Evolutionary conservation across 1,140 invertebrate genomes (phyloP).

Genomic region (silkworm (Bombyx mori)): ASM3026992v2 NC_085116.1:8591001-8591500

Average conservation of each 20-base stretch:
- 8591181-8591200: slow-evolving; percentile 55
- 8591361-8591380: slow-evolving; percentile 83
- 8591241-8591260: slow-evolving; percentile 78
- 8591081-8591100: slow-evolving; percentile 3
- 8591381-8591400: slow-evolving; percentile 80
- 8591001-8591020: too few relatives aligned
- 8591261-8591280: slow-evolving; percentile 82
- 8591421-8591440: slow-evolving; percentile 81
- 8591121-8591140: slow-evolving; percentile 27
- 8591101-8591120: slow-evolving; percentile 65
- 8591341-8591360: slow-evolving; percentile 79
- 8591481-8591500: not conserved
- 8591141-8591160: slow-evolving; percentile 43
- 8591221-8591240: slow-evolving; percentile 78
- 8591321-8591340: slow-evolving; percentile 81
- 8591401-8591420: slow-evolving; percentile 83
- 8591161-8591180: slow-evolving; percentile 13
- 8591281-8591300: slow-evolving; percentile 82
- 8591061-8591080: too few relatives aligned
- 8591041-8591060: too few relatives aligned
- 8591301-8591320: slow-evolving; percentile 81
- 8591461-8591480: slow-evolving; percentile 10
- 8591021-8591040: too few relatives aligned
- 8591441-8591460: slow-evolving; percentile 51
- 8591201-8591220: slow-evolving; percentile 70